Conservation (phyloP, 1,140 invertebrate species). For the Leptonema lineaticorne region DNA sequence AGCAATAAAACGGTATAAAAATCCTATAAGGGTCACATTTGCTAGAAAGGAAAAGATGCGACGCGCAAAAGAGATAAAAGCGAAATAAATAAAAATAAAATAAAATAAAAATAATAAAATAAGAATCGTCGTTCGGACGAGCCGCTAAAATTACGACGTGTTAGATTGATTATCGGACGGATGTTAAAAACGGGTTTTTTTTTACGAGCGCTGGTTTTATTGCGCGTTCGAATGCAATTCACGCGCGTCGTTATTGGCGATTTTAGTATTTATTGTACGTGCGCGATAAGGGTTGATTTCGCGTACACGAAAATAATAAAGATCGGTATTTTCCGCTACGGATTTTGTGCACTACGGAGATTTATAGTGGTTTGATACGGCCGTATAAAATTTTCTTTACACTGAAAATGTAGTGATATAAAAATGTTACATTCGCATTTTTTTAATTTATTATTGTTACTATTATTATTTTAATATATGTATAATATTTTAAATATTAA, state of each 20-base stretch:
- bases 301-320: neutral
- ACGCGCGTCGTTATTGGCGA: neutral
- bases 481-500: too few relatives aligned
- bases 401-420: too few relatives aligned
- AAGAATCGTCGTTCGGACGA: conserved; percentile 4
- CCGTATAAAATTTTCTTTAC: conserved; percentile 10
- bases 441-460: too few relatives aligned
- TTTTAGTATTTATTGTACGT: neutral
- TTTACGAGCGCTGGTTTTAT: conserved; percentile 41
- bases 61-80: too few relatives aligned
- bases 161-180: conserved; percentile 60
- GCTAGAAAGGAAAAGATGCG: conserved; percentile 25
- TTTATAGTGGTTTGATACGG: conserved; percentile 14
- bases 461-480: too few relatives aligned
- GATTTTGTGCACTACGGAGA: conserved; percentile 15
- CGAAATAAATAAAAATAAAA: too few relatives aligned
- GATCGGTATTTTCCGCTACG: neutral
- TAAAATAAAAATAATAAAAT: too few relatives aligned
- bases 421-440: too few relatives aligned
- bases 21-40: neutral
- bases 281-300: neutral
- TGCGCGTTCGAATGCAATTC: conserved; percentile 22
- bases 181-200: conserved; percentile 59
- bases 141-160: conserved; percentile 58
- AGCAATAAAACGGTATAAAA: too few relatives aligned